Evolutionary conservation across 1,140 invertebrate genomes (phyloP).

Genomic region (Steinernema feltiae): DNA sequence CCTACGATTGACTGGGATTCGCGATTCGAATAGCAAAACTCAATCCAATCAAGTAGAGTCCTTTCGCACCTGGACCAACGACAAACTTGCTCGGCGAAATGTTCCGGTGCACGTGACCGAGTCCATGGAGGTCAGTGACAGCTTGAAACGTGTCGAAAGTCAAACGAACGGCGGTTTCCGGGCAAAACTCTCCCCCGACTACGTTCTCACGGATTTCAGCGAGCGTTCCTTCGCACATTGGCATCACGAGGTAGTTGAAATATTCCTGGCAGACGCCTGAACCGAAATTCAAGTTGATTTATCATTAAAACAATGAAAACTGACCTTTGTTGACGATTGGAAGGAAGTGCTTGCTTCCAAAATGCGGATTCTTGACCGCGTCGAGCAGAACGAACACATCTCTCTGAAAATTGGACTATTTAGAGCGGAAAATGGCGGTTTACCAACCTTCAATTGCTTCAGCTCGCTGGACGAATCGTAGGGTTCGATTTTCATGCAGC

Average conservation of each 20-base stretch:
- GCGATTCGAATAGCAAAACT: background rate
- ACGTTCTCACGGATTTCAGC: background rate
- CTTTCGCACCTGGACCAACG: background rate
- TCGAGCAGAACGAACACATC: background rate
- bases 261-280: background rate
- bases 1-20: constrained; percentile 3
- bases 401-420: background rate
- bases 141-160: constrained; percentile 5
- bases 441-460: background rate
- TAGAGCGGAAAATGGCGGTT: too few relatives aligned
- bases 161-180: background rate
- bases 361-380: background rate
- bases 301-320: background rate
- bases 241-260: background rate
- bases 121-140: background rate
- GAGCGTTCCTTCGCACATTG: background rate
- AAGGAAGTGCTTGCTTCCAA: constrained; percentile 1
- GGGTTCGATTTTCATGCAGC: constrained; percentile 1
- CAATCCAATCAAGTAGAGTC: background rate
- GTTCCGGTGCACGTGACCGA: background rate
- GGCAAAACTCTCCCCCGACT: background rate
- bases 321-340: constrained; percentile 8
- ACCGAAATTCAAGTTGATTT: background rate
- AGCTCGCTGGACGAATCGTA: background rate
- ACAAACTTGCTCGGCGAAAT: background rate